Evolutionary conservation across 2,888 invertebrate species (phyloP).

Genomic region (Limnephilus lunatus): DNA sequence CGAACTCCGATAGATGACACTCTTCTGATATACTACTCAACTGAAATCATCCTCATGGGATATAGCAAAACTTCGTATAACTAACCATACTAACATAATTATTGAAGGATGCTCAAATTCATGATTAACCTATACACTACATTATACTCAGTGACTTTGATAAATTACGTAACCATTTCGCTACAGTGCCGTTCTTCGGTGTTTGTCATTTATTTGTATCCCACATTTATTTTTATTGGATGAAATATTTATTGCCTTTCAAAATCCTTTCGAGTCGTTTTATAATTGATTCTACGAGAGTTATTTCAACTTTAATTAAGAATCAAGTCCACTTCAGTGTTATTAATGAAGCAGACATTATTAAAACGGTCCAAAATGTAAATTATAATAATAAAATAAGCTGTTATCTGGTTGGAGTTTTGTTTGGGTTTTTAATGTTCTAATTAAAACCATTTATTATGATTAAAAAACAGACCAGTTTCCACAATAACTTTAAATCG

Average conservation of each 20-base stretch:
- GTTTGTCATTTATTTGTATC: neutral
- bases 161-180: no score
- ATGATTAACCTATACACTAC: no score
- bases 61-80: no score
- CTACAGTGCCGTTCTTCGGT: no score
- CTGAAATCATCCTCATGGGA: no score
- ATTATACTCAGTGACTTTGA: no score
- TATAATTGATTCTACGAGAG: neutral
- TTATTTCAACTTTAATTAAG: neutral
- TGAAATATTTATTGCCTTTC: neutral
- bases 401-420: neutral
- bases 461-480: constrained; percentile 2
- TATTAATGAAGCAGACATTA: neutral
- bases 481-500: neutral
- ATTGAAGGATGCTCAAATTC: no score
- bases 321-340: neutral
- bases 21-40: no score
- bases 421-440: neutral
- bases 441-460: neutral
- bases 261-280: neutral
- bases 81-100: no score
- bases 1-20: no score
- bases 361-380: neutral
- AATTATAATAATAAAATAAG: neutral
- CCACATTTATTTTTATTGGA: neutral